Percentiles rank a stretch among this genome's conserved stretches.
These are phyloP conservation scores for Carlito syrichta DNA, from an alignment of 2,113 vertebrate genomes.

Conservation along the genomic window DNA sequence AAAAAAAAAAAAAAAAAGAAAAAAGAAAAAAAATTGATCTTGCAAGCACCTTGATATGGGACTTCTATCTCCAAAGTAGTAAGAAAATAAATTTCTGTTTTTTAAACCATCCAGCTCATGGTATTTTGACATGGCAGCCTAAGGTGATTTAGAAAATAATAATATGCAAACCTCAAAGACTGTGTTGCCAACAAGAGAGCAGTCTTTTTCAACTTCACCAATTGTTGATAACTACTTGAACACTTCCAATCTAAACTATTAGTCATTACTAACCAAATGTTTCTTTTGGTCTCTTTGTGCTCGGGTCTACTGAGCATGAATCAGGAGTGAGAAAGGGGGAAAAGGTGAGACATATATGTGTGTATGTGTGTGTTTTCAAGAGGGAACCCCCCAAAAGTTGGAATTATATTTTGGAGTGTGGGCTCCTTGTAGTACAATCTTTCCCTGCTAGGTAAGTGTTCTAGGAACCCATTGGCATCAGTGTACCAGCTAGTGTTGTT, in stretches of 20 bases:
- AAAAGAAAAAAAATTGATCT: too few species aligned
- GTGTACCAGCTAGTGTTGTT: too few species aligned
- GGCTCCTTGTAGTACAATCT: too few species aligned
- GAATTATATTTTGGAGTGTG: too few species aligned
- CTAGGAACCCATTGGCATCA: too few species aligned
- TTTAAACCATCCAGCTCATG: neutral
- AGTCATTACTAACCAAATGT: neutral
- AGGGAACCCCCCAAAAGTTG: too few species aligned
- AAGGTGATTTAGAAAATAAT: neutral
- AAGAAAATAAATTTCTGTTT: neutral
- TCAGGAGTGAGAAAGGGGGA: neutral
- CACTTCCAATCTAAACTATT: neutral
- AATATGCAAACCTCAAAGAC: neutral
- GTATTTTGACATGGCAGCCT: neutral
- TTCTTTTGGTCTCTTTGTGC: neutral
- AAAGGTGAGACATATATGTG: too few species aligned
- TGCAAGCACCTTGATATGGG: neutral
- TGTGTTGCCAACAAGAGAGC: neutral
- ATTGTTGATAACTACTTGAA: neutral
- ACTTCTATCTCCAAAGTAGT: neutral
- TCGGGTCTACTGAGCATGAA: neutral
- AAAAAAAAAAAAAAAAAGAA: too few species aligned
- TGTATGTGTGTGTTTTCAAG: too few species aligned
- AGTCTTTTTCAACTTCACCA: neutral
- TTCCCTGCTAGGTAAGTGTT: too few species aligned